Base-by-base conservation (phyloP, 2,113 vertebrate species). In the Suncus etruscus region DNA sequence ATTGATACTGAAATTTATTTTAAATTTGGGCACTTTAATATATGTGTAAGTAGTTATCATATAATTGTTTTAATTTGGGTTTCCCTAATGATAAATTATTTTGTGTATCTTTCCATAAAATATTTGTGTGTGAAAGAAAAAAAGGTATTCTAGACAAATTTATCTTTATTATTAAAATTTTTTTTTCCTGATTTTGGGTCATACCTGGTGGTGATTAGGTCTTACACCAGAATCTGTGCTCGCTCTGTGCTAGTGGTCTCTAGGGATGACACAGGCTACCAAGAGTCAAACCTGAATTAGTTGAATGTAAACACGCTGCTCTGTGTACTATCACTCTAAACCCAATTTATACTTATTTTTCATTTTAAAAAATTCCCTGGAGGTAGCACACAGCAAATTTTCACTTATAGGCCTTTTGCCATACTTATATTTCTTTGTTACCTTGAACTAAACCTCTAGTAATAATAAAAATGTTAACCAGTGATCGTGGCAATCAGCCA, bases 151-250 rank as follows among this genome's bases (percentile, higher is more conserved):
- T 29, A 58, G 47, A 32, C 45, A 70, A 86, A 58, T 61, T 61
- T 87, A 80, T 70, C 54, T 51, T 51, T 89, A 48, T 76, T 74
- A 76, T 84, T 86, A 86, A 29, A 39, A 39, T 39, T 39, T 39
- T 3, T 39, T 3, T 39, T 39, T 39, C 5, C 5, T 39, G 39
- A 39, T 39, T 39, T 39, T 39, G 39, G 39, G 39, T 39, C 39
- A 39, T 39, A 39, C 39, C 39, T 5, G 39, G 39, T 39, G 39
- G 39, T 39, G 39, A 39, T 39, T 39, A 39, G 39, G 39, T 39
- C 39, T 39, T 39, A 39, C 39, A 39, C 3, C 39, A 39, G 39
- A 5, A 39, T 39, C 39, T 39, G 39, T 39, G 5, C 39, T 39
- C 39, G 5, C 39, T 39, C 39, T 39, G 39, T 39, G 39, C 3